Base-by-base conservation (phyloP, 2,888 invertebrate genomes). In the Strigamia transsilvanica region DNA sequence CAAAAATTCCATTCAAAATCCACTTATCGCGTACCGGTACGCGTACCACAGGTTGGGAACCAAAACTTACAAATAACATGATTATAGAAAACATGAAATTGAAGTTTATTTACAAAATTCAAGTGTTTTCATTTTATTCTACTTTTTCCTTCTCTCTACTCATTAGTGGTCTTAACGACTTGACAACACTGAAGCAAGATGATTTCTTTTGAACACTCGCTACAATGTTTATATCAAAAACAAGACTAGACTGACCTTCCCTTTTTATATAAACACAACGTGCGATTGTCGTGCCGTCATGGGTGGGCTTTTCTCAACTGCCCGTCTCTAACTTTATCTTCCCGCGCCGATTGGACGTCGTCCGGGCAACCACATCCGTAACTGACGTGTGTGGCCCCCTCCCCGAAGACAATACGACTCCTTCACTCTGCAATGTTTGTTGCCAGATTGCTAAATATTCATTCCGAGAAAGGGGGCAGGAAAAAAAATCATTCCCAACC, bases 201-300 rank as follows among this genome's bases (percentile, higher is more conserved):
- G 61, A 61, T 61, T 61, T 61, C 61, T 61, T 61, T 61, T 61
- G 61, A 61, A 61, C 18, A 18, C 18, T 61, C 61, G 10, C 61
- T 61, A 61, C 61, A 61, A 61, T 61, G 61, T 61, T 61, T 61
- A 61, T 18, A 61, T 61, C 21, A 61, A 61, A 61, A 61, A 61
- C 61, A 61, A 61, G 61, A 61, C 61, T 61, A 18, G 4, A 61
- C 18, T 61, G 61, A 18, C 61, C 61, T 61, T 61, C 18, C 18
- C 18, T 61, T 61, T 23, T 61, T 61, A 61, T 23, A 18, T 21
- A 61, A 61, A 61, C 61, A 61, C 61, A 21, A 23, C 61, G 6
- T 61, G 61, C 61, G 61, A 61, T 61, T 61, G 61, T 61, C 61
- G 61, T 61, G 61, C 61, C 21, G 21, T 61, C 61, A 61, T 61